Evolutionary conservation across 2,113 vertebrate genomes (phyloP).

Genomic region (Gnathonemus echidnorhynchus): DNA sequence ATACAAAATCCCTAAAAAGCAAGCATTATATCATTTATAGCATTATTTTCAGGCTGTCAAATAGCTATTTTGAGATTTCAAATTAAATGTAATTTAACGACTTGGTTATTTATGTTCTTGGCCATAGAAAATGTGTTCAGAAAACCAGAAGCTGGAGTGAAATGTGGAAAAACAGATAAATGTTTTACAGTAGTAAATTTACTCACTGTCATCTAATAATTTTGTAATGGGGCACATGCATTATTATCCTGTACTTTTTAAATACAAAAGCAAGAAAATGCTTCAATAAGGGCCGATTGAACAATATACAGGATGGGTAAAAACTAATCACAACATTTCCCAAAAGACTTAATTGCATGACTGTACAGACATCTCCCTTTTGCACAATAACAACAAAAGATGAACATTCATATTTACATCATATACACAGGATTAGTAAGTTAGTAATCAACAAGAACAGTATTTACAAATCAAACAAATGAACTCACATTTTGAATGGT

Average conservation of each 20-base stretch:
- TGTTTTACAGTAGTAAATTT: background rate
- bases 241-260: background rate
- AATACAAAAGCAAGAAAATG: background rate
- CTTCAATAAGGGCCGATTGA: background rate
- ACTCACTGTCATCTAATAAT: background rate
- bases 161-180: background rate
- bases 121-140: background rate
- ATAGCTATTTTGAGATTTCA: background rate
- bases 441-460: background rate
- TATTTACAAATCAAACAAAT: background rate
- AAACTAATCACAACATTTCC: background rate
- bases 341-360: background rate
- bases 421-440: background rate
- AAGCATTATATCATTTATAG: background rate
- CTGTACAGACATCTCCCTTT: background rate
- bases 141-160: background rate
- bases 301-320: background rate
- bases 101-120: background rate
- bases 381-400: background rate
- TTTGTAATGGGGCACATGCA: background rate
- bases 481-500: background rate
- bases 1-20: background rate
- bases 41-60: background rate
- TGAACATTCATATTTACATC: background rate
- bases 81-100: background rate